These are phyloP conservation scores for Agrotis exclamationis DNA, from an alignment of 2,888 invertebrate species.

Conservation along the genomic window DNA sequence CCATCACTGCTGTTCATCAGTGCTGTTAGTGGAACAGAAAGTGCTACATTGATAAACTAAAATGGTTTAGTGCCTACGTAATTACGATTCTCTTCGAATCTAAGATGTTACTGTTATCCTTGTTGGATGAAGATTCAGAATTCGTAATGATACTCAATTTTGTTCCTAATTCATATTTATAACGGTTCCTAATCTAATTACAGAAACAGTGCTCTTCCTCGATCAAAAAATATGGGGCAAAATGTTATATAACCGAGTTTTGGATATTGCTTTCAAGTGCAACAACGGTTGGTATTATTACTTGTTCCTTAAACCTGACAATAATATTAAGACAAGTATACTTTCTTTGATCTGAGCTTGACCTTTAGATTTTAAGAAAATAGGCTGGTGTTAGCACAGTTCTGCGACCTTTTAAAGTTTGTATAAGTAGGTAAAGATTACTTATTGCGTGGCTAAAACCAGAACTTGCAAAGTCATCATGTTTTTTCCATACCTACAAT, in stretches of 20 bases:
- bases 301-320: neutral
- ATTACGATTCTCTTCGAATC: no score
- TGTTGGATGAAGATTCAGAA: neutral
- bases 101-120: neutral
- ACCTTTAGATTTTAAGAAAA: neutral
- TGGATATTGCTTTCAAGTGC: constrained; percentile 82
- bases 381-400: neutral
- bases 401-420: neutral
- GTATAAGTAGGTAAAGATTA: neutral
- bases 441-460: neutral
- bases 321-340: neutral
- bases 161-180: neutral
- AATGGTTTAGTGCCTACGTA: no score
- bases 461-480: neutral
- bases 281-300: constrained; percentile 68
- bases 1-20: no score
- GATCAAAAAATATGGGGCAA: constrained; percentile 80
- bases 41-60: no score
- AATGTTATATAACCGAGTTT: constrained; percentile 76
- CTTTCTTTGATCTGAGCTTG: no score
- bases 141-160: neutral
- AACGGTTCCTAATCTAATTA: constrained; percentile 50
- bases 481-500: neutral
- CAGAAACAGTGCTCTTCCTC: constrained; percentile 74
- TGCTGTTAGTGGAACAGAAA: neutral